phyloP scores from a whole-genome alignment of 1,140 invertebrate species.

The Gryon sp. region DNA sequence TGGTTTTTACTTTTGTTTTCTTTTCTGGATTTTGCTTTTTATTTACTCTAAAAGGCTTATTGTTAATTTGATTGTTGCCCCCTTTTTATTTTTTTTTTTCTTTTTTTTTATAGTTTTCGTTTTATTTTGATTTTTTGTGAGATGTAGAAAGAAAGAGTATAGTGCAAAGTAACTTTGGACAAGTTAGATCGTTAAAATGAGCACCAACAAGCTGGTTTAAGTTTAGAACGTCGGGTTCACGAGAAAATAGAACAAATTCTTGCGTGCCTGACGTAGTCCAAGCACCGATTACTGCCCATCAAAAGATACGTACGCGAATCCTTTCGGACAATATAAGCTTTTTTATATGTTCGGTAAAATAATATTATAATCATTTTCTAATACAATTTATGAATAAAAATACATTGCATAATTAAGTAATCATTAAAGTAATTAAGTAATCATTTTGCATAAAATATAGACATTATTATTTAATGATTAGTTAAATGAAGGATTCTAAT shows the following conservation, averaged over 20 bases:
- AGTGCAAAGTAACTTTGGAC: slow-evolving; percentile 31
- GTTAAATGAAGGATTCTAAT: no score
- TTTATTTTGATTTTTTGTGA: no score
- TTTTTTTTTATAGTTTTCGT: no score
- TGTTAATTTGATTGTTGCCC: no score
- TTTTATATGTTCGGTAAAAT: slow-evolving; percentile 1
- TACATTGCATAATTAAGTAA: no score
- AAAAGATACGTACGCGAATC: slow-evolving; percentile 51
- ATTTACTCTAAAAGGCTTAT: no score
- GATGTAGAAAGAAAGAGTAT: slow-evolving; percentile 24
- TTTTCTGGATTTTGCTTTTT: slow-evolving; percentile 7
- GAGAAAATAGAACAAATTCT: slow-evolving; percentile 77
- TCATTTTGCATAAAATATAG: no score
- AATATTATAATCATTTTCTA: slow-evolving; percentile 31
- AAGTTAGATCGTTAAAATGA: slow-evolving; percentile 68
- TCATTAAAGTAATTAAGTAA: no score
- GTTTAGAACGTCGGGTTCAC: slow-evolving; percentile 72
- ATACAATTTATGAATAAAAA: no score
- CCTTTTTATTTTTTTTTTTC: slow-evolving; percentile 25
- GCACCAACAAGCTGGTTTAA: slow-evolving; percentile 72
- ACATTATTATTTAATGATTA: no score
- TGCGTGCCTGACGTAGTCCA: slow-evolving; percentile 66
- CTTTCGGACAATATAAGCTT: slow-evolving; percentile 36
- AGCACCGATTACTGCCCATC: slow-evolving; percentile 51
- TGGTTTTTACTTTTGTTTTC: slow-evolving; percentile 1